These are phyloP conservation scores for Pogonocherus hispidulus DNA, from an alignment of 2,888 invertebrate species.

Conservation along the genomic window DNA sequence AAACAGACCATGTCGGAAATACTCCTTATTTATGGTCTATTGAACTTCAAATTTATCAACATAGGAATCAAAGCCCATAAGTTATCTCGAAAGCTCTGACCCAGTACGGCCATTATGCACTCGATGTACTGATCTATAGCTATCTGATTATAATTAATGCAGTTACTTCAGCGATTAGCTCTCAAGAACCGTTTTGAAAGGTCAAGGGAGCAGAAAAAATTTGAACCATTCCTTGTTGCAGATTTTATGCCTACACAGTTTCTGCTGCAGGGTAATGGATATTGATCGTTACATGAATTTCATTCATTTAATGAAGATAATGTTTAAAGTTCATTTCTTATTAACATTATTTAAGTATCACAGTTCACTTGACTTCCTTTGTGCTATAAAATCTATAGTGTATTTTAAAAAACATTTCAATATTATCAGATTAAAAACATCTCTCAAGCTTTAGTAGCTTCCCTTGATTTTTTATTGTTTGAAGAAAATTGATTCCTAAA, in stretches of 20 bases:
- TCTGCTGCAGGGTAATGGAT: neutral
- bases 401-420: no score
- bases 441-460: no score
- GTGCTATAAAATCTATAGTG: no score
- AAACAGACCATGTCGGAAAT: neutral
- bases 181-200: neutral
- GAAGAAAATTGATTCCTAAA: no score
- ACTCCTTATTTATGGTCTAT: neutral
- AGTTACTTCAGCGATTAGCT: slow-evolving; percentile 1
- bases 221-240: neutral
- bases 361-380: no score
- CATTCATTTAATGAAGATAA: no score
- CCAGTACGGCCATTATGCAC: neutral
- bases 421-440: no score
- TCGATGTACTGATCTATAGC: neutral
- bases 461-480: no score
- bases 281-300: no score
- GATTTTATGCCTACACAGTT: no score
- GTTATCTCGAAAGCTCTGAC: slow-evolving; percentile 3
- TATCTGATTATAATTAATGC: slow-evolving; percentile 4
- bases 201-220: neutral
- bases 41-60: slow-evolving; percentile 2
- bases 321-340: no score
- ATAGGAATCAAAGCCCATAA: neutral
- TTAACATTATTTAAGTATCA: no score